A percentile compares a stretch with the other conserved stretches of the same genome.
Conservation (phyloP, 2,888 invertebrate genomes). For the Zaprionus lineosus region DNA sequence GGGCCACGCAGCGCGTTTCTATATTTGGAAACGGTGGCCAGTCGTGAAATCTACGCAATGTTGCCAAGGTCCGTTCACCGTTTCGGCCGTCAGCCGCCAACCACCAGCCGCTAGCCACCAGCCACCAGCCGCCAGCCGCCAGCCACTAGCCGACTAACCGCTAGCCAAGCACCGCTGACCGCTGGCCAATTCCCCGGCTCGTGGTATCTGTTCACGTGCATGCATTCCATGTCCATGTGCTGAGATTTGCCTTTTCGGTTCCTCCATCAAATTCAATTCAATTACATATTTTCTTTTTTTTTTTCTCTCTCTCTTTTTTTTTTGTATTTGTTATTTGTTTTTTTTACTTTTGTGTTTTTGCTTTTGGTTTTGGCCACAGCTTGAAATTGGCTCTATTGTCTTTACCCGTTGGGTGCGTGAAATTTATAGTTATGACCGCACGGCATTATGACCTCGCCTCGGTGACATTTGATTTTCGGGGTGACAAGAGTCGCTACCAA, state of each 20-base stretch:
- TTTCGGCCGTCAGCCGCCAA: no score
- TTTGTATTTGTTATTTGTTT: conserved; percentile 10
- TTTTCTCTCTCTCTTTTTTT: not conserved
- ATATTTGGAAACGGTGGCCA: conserved; percentile 58
- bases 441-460: conserved; percentile 64
- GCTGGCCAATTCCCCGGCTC: no score
- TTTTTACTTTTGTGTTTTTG: not conserved
- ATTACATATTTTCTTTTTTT: conserved; percentile 47
- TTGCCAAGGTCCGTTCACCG: conserved; percentile 39
- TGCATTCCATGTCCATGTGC: conserved; percentile 52
- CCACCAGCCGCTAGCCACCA: no score
- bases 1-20: conserved; percentile 51
- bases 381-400: conserved; percentile 68
- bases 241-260: conserved; percentile 65
- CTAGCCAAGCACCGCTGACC: no score
- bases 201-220: conserved; percentile 8
- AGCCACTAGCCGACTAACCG: no score
- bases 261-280: conserved; percentile 62
- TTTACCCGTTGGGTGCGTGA: conserved; percentile 65
- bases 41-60: conserved; percentile 65
- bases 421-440: conserved; percentile 71
- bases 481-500: conserved; percentile 53
- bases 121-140: no score
- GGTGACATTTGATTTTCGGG: conserved; percentile 63
- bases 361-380: conserved; percentile 8